A percentile compares a stretch with the other conserved stretches of the same genome.
Conservation (phyloP, 2,113 vertebrate species). For the Tylochromis polylepis region DNA sequence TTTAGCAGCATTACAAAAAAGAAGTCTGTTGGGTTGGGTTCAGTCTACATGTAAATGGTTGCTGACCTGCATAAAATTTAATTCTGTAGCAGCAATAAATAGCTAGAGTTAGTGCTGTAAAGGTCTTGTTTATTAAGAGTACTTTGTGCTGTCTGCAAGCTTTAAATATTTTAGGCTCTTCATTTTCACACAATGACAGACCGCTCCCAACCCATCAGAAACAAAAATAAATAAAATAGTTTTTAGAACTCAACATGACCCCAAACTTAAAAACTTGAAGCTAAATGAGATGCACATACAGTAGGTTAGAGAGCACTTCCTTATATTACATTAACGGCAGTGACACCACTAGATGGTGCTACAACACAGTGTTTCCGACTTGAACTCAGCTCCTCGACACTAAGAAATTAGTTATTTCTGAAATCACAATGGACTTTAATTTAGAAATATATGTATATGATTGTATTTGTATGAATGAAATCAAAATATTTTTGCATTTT, state of each 20-base stretch:
- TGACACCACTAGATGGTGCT: conserved; percentile 41
- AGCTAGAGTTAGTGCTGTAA: background rate
- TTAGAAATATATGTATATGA: background rate
- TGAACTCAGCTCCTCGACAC: background rate
- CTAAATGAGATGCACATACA: background rate
- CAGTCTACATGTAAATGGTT: background rate
- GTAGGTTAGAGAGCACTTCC: background rate
- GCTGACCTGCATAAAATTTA: background rate
- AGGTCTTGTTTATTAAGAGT: background rate
- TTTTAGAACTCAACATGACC: background rate
- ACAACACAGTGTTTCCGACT: background rate
- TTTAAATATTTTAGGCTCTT: background rate
- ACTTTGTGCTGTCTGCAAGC: background rate
- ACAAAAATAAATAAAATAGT: background rate
- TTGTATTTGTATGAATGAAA: background rate
- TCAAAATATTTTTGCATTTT: background rate
- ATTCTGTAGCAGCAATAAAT: background rate
- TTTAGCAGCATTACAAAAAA: background rate
- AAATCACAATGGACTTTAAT: background rate
- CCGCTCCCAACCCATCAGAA: background rate
- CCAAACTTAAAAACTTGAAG: background rate
- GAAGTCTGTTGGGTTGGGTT: background rate
- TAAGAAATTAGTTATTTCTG: background rate
- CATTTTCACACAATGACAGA: background rate
- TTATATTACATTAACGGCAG: background rate